Conservation (phyloP, 2,113 vertebrate species). For the Pterocles orientalis region DNA sequence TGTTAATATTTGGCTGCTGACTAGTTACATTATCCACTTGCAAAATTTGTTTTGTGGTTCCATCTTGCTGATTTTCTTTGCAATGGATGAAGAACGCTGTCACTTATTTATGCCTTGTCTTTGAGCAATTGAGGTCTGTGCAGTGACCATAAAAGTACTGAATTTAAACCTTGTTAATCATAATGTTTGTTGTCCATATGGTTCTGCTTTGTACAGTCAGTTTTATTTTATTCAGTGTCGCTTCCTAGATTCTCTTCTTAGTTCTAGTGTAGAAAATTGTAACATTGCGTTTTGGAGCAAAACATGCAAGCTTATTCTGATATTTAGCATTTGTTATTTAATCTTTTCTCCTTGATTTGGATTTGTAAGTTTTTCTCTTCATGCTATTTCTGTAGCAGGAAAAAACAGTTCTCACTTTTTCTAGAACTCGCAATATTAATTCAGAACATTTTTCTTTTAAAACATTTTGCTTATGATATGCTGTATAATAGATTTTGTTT, state of each 20-base stretch:
- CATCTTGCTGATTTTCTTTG: background rate
- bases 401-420: background rate
- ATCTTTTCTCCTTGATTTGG: background rate
- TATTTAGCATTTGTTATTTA: background rate
- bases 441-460: background rate
- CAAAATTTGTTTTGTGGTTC: background rate
- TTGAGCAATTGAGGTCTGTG: background rate
- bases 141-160: background rate
- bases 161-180: slow-evolving; percentile 34
- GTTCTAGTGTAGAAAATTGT: background rate
- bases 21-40: background rate
- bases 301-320: background rate
- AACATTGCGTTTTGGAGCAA: background rate
- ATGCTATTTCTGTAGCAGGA: background rate
- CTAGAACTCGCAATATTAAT: background rate
- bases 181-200: background rate
- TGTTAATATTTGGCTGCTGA: background rate
- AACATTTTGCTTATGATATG: background rate
- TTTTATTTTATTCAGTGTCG: background rate
- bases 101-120: background rate
- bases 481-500: background rate
- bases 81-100: background rate
- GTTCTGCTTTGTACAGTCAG: slow-evolving; percentile 16
- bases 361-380: background rate
- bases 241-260: background rate